A percentile compares a stretch with the other conserved stretches of the same genome.
Evolutionary conservation across 2,113 vertebrate species (phyloP).

Genomic region (Myrmophylax atrothorax): DNA sequence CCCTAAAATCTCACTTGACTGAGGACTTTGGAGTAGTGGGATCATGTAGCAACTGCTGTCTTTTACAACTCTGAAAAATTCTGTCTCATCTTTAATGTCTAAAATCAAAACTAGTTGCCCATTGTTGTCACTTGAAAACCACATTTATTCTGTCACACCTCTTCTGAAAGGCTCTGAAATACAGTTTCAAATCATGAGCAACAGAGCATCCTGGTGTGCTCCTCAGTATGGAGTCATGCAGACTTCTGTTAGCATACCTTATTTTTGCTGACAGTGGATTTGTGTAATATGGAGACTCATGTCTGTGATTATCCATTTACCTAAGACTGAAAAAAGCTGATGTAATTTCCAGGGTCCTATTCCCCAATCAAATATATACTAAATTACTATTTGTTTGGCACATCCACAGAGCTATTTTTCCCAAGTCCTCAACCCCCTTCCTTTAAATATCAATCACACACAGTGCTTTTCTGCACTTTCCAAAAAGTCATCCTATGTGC

Average conservation of each 20-base stretch:
- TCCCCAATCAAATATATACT: background rate
- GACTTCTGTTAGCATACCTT: background rate
- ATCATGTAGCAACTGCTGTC: background rate
- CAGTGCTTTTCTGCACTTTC: background rate
- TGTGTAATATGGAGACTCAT: background rate
- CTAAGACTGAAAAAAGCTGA: background rate
- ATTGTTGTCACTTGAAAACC: background rate
- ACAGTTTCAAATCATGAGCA: background rate
- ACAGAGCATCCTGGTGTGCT: background rate
- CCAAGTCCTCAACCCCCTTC: background rate
- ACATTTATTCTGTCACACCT: background rate
- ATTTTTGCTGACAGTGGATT: background rate
- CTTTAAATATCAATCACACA: background rate
- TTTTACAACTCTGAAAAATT: conserved; percentile 6
- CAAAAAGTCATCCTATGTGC: background rate
- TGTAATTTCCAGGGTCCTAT: background rate
- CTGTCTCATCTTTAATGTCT: background rate
- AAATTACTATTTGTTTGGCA: background rate
- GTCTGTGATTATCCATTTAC: background rate
- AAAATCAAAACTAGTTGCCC: background rate
- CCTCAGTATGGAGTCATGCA: background rate
- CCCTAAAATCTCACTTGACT: background rate
- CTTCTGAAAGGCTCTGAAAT: background rate
- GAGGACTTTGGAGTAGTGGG: background rate
- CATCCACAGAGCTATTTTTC: background rate